Base-by-base conservation (phyloP, 2,797 vertebrate genomes). In the Adrianichthys oophorus region DNA sequence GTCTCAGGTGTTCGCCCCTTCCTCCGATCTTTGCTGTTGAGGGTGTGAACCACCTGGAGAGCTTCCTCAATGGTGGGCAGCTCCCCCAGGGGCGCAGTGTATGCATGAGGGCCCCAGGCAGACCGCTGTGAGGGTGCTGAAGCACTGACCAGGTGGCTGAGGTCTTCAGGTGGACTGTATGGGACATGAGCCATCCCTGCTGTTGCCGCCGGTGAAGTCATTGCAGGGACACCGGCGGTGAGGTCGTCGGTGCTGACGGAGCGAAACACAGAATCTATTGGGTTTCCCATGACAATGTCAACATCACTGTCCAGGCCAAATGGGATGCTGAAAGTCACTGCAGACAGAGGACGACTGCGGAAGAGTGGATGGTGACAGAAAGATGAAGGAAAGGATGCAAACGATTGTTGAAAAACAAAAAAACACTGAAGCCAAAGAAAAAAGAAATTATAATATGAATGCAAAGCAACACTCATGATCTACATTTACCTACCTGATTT, bases 291-390 rank as follows among this genome's bases (percentile, higher is more conserved):
- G 76, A 96, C 94, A 50, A 96, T 90, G 74, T 96, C 95, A 84
- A 97, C 95, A 52, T 97, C 95, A 89, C 95, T 97, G 93, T 97
- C 95, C 90, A 97, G 90, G 76, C 95, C 95, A 87, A 97, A 97
- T 76, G 95, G 95, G 80, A 96, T 96, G 91, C 94, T 95, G 91
- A 97, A 97, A 29, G 95, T 92, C 83, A 95, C 93, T 1, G 94
- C 94, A 62, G 95, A 95, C 66, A 97, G 90, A 65, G 93, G 93
- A 73, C 91, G 91, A 85, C 91, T 92, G 83, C 76, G 58, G 76
- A 65, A 53, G 40, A 64, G 60, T 26, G 69, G 72, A 48, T 70
- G 68, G 59, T 4, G 52, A 79, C 44, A 70, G 46, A 69, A 3
- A 44, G 54, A 80, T 70, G 69, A 63, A 66, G 19, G 51, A 45